Base-by-base conservation (phyloP, 2,888 invertebrate species). In the Molorchus minor region DNA sequence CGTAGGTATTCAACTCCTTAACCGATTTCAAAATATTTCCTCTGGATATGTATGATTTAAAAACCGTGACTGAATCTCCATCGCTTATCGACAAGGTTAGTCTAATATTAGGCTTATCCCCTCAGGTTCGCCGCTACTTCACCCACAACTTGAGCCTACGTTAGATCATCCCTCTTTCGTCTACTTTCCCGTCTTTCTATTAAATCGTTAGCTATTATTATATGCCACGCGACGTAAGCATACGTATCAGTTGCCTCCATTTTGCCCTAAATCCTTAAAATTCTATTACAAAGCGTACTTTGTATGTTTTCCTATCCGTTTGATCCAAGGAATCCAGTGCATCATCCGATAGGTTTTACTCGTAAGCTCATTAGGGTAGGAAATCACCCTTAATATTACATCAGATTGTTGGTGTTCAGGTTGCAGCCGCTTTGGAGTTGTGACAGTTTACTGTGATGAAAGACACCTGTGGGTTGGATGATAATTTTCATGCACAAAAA, bases 91-190 rank as follows among this genome's bases (percentile, higher is more conserved):
- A n/a, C n/a, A n/a, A n/a, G n/a, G n/a, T n/a, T n/a, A n/a, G n/a
- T n/a, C n/a, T n/a, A n/a, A n/a, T n/a, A n/a, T n/a, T n/a, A n/a
- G n/a, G n/a, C n/a, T n/a, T n/a, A n/a, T n/a, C 38, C 25, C 29
- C 1, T 16, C 10, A 19, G 17, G 40, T 17, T 29, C 30, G 52
- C 52, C 30, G 5, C 25, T 52, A 41, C 7, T 16, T 19, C 15
- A 29, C 3, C 52, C 19, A 20, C 19, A 10, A 12, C 52, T 40
- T 41, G 19, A 17, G 45, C 45, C 30, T 21, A 45, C 30, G 30
- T 45, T 30, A 19, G 36, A 52, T 52, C 30, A 52, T 52, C 41
- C 30, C 13, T 5, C 45, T 16, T 41, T 38, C 38, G 41, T 41
- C 41, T 51, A 51, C 51, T 40, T 40, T 52, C 41, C 40, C 17